Percentiles rank a stretch among this genome's conserved stretches.
Evolutionary conservation across 2,797 vertebrate genomes (phyloP).

Genomic region (Coreius guichenoti): DNA sequence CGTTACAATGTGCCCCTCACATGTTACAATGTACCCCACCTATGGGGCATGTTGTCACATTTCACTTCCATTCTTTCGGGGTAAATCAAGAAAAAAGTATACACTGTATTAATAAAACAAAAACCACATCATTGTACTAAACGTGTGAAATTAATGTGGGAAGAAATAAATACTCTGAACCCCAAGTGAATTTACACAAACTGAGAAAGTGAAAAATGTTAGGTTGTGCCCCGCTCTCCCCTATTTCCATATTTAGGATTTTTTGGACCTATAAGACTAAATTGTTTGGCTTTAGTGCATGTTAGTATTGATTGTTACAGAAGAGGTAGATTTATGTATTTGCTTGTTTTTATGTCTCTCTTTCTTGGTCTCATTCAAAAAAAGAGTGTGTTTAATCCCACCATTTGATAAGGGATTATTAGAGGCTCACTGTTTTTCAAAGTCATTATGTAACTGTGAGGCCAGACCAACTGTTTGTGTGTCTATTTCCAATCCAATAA

Average conservation of each 20-base stretch:
- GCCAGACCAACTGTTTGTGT: constrained; percentile 40
- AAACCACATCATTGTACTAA: no score
- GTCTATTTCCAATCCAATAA: constrained; percentile 20
- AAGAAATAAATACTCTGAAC: no score
- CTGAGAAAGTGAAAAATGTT: no score
- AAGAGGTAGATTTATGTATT: neutral
- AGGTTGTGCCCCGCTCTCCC: no score
- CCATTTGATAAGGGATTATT: constrained; percentile 73
- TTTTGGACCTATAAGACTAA: neutral
- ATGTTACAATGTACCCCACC: no score
- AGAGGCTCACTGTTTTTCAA: constrained; percentile 28
- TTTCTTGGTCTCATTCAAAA: constrained; percentile 15
- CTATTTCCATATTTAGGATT: constrained; percentile 8
- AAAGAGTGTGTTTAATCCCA: constrained; percentile 70
- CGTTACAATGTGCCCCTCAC: no score
- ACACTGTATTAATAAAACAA: no score
- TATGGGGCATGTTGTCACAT: no score
- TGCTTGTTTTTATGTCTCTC: neutral
- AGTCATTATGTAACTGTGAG: constrained; percentile 35
- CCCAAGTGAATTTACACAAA: no score
- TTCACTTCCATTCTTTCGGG: no score
- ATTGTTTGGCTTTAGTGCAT: neutral
- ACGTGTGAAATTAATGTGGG: no score
- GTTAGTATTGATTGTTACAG: neutral
- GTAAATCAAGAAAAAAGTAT: no score